Percentiles rank a stretch among this genome's conserved stretches.
phyloP scores from a whole-genome alignment of 2,797 vertebrate species.

The Manis pentadactyla region DNA sequence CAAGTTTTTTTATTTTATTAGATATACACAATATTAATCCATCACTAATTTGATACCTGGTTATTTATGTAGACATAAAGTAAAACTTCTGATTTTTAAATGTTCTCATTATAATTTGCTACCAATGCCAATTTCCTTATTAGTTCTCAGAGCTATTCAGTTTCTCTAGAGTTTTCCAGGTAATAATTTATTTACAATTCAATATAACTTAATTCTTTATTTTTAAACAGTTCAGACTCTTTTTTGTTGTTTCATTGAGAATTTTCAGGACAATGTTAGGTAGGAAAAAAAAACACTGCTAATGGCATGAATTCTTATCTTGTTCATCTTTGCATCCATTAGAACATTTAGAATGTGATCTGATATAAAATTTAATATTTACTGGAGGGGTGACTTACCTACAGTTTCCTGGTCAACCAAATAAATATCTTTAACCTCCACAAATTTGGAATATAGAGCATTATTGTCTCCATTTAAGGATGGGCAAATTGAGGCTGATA shows the following conservation, averaged over 20 bases:
- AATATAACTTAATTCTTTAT: background rate
- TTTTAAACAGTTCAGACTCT: background rate
- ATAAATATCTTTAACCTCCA: background rate
- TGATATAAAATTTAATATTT: background rate
- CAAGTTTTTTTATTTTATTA: background rate
- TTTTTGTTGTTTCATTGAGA: background rate
- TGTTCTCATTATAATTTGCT: background rate
- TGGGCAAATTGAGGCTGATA: background rate
- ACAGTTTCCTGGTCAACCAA: background rate
- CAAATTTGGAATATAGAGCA: background rate
- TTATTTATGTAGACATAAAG: background rate
- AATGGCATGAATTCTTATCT: background rate
- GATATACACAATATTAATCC: background rate
- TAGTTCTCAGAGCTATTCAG: background rate
- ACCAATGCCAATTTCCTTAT: background rate
- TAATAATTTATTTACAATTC: background rate
- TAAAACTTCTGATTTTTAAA: slow-evolving; percentile 5
- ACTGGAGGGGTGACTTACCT: background rate
- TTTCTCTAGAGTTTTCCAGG: background rate
- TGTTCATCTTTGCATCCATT: background rate
- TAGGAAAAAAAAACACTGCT: background rate
- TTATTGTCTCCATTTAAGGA: background rate
- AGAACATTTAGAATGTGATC: background rate
- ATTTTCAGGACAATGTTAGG: background rate
- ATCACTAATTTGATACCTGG: background rate